These are phyloP conservation scores for Lycodopsis pacificus DNA, from an alignment of 2,797 vertebrate species.

Conservation along the genomic window DNA sequence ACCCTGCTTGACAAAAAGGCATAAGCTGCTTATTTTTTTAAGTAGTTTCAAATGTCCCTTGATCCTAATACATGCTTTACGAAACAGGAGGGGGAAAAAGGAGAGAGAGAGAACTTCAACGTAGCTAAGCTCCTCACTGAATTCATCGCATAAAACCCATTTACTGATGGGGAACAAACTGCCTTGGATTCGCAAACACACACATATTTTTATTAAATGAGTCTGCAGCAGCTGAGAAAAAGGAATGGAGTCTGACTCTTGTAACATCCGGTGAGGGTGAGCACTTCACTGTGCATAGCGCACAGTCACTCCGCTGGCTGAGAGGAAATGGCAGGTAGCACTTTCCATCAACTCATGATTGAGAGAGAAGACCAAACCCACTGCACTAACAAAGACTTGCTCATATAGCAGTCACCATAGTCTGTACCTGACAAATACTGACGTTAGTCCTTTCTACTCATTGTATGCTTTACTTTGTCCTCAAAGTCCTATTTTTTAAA, in stretches of 20 bases:
- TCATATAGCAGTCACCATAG: neutral
- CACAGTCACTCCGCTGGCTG: neutral
- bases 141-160: conserved; percentile 50
- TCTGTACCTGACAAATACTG: conserved; percentile 6
- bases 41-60: conserved; percentile 76
- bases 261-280: neutral
- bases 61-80: conserved; percentile 70
- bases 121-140: conserved; percentile 57
- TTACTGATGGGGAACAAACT: conserved; percentile 50
- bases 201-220: conserved; percentile 8
- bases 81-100: conserved; percentile 41
- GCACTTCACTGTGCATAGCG: neutral
- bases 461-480: neutral
- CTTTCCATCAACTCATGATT: conserved; percentile 28
- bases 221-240: conserved; percentile 1
- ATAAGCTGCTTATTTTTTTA: conserved; percentile 81
- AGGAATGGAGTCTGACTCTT: neutral
- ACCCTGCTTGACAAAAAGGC: conserved; percentile 74
- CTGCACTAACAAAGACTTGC: neutral
- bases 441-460: neutral
- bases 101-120: conserved; percentile 40
- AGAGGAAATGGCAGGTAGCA: conserved; percentile 7
- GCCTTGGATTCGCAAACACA: conserved; percentile 7
- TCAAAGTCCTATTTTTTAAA: conserved; percentile 1
- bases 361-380: neutral